Percentiles rank a stretch among this genome's conserved stretches.
phyloP scores from a whole-genome alignment of 2,113 vertebrate genomes.

The Oceanodroma tethys region DNA sequence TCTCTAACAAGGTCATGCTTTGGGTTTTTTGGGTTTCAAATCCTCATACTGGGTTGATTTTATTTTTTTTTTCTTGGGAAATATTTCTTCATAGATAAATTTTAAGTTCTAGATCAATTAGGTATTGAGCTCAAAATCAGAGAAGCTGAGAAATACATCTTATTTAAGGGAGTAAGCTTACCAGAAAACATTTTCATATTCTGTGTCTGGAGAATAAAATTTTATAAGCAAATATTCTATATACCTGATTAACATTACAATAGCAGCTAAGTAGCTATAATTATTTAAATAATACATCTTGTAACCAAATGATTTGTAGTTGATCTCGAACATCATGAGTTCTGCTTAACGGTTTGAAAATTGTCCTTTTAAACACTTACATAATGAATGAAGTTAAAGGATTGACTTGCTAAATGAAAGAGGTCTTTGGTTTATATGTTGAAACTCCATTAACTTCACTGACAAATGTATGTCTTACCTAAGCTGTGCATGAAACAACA shows the following conservation, averaged over 20 bases:
- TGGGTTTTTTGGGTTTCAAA: background rate
- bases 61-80: background rate
- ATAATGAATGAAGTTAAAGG: background rate
- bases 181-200: background rate
- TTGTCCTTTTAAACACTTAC: background rate
- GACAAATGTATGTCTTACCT: background rate
- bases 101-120: background rate
- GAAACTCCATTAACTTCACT: background rate
- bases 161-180: conserved; percentile 2
- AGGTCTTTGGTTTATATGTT: background rate
- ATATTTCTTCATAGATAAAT: background rate
- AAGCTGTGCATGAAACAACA: background rate
- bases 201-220: conserved; percentile 10
- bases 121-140: background rate
- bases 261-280: background rate
- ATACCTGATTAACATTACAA: background rate
- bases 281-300: background rate
- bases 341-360: background rate
- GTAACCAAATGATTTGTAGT: background rate
- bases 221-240: conserved; percentile 20
- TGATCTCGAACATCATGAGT: background rate
- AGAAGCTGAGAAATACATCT: background rate
- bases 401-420: background rate
- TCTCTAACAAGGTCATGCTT: background rate
- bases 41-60: background rate